Evolutionary conservation across 2,113 vertebrate species (phyloP).

Genomic region (Ariopsis seemanni): DNA sequence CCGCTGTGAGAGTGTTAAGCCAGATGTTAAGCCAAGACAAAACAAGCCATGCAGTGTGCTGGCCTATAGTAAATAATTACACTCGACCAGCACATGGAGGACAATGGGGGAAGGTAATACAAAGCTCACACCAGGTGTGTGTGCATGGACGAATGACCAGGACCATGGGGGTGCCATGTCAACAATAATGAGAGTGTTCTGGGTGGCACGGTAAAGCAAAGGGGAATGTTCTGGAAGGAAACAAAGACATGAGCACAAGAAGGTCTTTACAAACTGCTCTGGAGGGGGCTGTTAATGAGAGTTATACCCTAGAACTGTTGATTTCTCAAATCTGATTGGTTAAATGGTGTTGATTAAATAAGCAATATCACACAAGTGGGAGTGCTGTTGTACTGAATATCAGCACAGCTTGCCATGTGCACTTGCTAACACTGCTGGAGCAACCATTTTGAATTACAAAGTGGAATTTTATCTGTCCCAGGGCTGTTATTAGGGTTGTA

Average conservation of each 20-base stretch:
- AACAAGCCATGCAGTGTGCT: neutral
- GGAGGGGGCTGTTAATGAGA: slow-evolving; percentile 12
- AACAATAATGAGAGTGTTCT: slow-evolving; percentile 39
- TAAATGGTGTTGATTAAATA: neutral
- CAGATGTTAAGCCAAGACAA: slow-evolving; percentile 19
- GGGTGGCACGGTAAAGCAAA: slow-evolving; percentile 37
- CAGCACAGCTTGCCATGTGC: too few species aligned
- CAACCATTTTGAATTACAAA: too few species aligned
- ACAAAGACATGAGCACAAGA: slow-evolving; percentile 26
- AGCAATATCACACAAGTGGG: too few species aligned
- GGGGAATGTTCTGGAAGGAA: slow-evolving; percentile 12
- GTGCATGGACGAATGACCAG: slow-evolving; percentile 15
- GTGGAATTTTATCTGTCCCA: too few species aligned
- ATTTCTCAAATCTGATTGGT: neutral
- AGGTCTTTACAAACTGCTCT: slow-evolving; percentile 5
- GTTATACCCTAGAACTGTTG: neutral
- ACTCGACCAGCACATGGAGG: slow-evolving; percentile 2
- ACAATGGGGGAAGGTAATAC: slow-evolving; percentile 24
- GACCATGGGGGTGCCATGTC: neutral
- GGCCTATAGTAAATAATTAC: slow-evolving; percentile 14
- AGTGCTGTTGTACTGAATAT: too few species aligned
- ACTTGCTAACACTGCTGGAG: too few species aligned
- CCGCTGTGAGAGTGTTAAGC: slow-evolving; percentile 12
- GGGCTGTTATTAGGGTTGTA: too few species aligned
- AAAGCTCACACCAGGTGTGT: slow-evolving; percentile 30